A percentile compares a stretch with the other conserved stretches of the same genome.
These are phyloP conservation scores for Catharus bicknelli DNA, from an alignment of 2,113 vertebrate species.

Conservation along the genomic window DNA sequence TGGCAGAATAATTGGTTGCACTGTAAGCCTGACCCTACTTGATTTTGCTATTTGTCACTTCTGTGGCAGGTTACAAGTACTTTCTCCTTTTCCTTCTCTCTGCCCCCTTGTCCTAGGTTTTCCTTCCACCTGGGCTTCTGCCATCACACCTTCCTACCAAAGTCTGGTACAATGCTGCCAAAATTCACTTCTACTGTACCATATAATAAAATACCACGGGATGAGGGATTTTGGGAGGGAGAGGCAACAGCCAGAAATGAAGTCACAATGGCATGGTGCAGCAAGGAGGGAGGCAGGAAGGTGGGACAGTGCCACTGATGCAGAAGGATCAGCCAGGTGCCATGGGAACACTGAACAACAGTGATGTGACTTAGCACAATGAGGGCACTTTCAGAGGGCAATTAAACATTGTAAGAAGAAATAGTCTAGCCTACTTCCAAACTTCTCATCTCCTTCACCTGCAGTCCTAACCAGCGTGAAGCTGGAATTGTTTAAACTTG, in stretches of 20 bases:
- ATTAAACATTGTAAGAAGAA: not conserved
- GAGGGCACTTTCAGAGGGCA: not conserved
- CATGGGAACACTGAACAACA: not conserved
- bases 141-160: not conserved
- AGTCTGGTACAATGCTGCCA: not conserved
- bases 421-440: not conserved
- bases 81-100: not conserved
- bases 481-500: not conserved
- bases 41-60: not conserved
- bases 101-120: not conserved
- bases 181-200: not conserved
- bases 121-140: not conserved
- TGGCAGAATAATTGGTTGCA: constrained; percentile 10
- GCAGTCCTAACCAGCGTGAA: not conserved
- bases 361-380: not conserved
- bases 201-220: not conserved
- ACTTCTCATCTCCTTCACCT: not conserved
- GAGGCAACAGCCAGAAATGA: not conserved
- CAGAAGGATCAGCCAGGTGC: not conserved
- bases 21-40: not conserved
- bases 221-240: not conserved
- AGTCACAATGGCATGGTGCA: fast-evolving
- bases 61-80: not conserved
- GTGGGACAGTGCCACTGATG: not conserved
- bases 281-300: not conserved